Evolutionary conservation across 2,888 invertebrate genomes (phyloP), one percentile per base, ranked within the genome.

Genomic region (Trypoxylon attenuatum): DNA sequence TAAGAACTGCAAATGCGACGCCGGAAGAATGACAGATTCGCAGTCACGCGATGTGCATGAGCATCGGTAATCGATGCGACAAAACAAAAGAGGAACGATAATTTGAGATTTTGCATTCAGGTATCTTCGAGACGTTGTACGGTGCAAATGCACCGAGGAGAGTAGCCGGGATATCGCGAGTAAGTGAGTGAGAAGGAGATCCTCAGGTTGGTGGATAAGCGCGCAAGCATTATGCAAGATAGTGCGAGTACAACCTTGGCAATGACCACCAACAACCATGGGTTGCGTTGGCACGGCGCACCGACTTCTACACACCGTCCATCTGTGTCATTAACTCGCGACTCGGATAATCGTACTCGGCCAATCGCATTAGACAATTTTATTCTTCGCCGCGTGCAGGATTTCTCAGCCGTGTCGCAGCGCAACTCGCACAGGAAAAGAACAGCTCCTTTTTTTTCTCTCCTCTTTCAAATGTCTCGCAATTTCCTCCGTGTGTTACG

Each of bases 201-300:
- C 33, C 33, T 33, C 33, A 10, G n/a, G 27, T 27, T 3, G 33
- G 33, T 33, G 13, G 33, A 33, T 33, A 33, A 10, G 38, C 43
- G 41, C 22, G 16, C 5, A 23, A 23, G 16, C 8, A 71, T 73
- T 73, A 73, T 71, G 74, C 67, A 73, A 73, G 74, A 61, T 52
- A 23, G 43, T 2, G n/a, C 19, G 43, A 25, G 59, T 45, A 13
- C 56, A 60, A 29, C 71, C 73, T 73, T 74, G 73, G 51, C 74
- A 74, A 74, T 73, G 73, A 73, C 68, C 73, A 71, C 55, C 50
- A 59, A 39, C 58, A 52, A 60, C n/a, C 33, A 33, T 16, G 25
- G 19, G 54, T 58, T 50, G 57, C 57, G 54, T 52, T 50, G 21
- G 27, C 25, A 33, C 33, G 33, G 13, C 8, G 25, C 25, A 25